Evolutionary conservation across 2,888 invertebrate species (phyloP).

Genomic region (Amiota mariae): DNA sequence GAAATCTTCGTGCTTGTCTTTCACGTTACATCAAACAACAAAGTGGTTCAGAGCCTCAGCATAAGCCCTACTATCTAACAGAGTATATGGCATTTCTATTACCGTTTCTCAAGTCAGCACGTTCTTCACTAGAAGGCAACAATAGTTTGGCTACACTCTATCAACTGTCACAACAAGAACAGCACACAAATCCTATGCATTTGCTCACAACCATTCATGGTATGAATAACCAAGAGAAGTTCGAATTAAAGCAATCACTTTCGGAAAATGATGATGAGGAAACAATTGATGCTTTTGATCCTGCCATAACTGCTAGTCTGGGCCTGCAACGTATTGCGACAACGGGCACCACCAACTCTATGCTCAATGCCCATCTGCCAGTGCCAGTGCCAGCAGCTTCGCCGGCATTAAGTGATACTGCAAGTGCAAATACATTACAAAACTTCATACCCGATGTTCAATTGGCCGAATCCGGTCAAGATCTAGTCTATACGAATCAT

Average conservation of each 20-base stretch:
- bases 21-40: constrained; percentile 73
- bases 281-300: constrained; percentile 70
- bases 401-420: constrained; percentile 67
- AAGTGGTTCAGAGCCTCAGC: constrained; percentile 70
- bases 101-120: constrained; percentile 72
- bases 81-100: constrained; percentile 73
- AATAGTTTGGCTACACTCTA: constrained; percentile 57
- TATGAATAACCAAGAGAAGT: constrained; percentile 43
- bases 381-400: constrained; percentile 44
- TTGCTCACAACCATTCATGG: constrained; percentile 43
- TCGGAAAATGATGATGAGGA: constrained; percentile 72
- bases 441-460: constrained; percentile 70
- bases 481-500: constrained; percentile 51
- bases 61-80: constrained; percentile 74
- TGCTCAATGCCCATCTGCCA: neutral
- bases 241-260: constrained; percentile 68
- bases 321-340: constrained; percentile 40
- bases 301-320: constrained; percentile 57
- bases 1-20: constrained; percentile 72
- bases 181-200: constrained; percentile 27
- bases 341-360: neutral
- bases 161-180: constrained; percentile 54
- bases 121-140: constrained; percentile 65
- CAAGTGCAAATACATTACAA: constrained; percentile 69
- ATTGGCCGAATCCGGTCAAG: constrained; percentile 59